Evolutionary conservation across 2,888 invertebrate genomes (phyloP).

Genomic region (Cheilosia pagana): DNA sequence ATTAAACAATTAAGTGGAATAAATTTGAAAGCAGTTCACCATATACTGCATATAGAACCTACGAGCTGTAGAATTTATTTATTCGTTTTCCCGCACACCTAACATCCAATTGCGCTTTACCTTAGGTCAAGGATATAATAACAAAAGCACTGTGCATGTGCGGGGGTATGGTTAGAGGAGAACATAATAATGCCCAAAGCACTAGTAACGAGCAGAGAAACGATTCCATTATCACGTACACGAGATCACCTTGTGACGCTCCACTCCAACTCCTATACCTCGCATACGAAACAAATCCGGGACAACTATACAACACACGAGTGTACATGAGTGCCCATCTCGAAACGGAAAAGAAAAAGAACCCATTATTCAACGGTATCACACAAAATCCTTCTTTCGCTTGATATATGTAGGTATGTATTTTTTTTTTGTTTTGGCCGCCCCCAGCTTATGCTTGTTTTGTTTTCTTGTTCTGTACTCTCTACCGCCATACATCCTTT

Average conservation of each 20-base stretch:
- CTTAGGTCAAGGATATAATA: slow-evolving; percentile 63
- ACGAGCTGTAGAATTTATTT: neutral
- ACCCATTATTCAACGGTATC: slow-evolving; percentile 73
- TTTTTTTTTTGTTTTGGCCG: slow-evolving; percentile 6
- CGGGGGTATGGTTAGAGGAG: slow-evolving; percentile 23
- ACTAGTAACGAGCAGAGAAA: slow-evolving; percentile 60
- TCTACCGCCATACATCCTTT: slow-evolving; percentile 68
- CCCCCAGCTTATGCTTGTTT: slow-evolving; percentile 61
- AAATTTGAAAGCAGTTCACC: slow-evolving; percentile 4
- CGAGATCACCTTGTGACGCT: slow-evolving; percentile 54
- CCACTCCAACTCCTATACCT: neutral
- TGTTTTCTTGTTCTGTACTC: slow-evolving; percentile 59
- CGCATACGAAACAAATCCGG: slow-evolving; percentile 42
- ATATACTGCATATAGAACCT: neutral
- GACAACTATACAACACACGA: slow-evolving; percentile 20
- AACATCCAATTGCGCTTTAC: slow-evolving; percentile 11
- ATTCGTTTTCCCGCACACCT: neutral
- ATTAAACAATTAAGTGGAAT: neutral
- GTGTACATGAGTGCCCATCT: slow-evolving; percentile 11
- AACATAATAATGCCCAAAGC: slow-evolving; percentile 37
- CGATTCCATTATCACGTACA: slow-evolving; percentile 69
- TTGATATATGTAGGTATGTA: slow-evolving; percentile 7
- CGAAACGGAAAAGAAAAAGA: slow-evolving; percentile 60
- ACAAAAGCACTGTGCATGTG: slow-evolving; percentile 16
- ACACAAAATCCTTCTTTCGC: slow-evolving; percentile 71